Conservation (phyloP, 2,888 invertebrate species). For the Pyrochroa serraticornis region DNA sequence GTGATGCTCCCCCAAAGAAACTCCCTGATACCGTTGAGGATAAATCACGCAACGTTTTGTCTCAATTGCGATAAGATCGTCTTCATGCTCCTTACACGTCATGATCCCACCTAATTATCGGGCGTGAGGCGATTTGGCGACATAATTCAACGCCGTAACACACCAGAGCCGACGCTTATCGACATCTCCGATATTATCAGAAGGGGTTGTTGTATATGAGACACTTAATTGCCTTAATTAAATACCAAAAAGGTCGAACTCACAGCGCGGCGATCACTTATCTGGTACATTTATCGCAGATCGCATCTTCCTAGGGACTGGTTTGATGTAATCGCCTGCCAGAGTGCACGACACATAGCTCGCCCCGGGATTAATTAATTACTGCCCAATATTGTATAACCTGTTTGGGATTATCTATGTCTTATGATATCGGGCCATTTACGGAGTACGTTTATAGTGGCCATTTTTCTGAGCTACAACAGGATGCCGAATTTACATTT, state of each 20-base stretch:
- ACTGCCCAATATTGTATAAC: constrained; percentile 48
- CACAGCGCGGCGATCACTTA: constrained; percentile 53
- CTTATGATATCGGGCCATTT: constrained; percentile 49
- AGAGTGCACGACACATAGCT: constrained; percentile 46
- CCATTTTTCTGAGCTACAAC: constrained; percentile 32
- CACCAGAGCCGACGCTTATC: constrained; percentile 48
- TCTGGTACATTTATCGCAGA: constrained; percentile 52
- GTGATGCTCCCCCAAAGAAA: not conserved
- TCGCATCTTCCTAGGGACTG: constrained; percentile 48
- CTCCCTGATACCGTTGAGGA: not conserved
- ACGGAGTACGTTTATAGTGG: constrained; percentile 48
- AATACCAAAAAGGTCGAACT: constrained; percentile 57
- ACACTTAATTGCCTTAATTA: constrained; percentile 58
- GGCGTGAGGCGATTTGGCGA: constrained; percentile 46
- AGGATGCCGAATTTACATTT: constrained; percentile 32
- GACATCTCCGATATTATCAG: constrained; percentile 53
- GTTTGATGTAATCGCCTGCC: constrained; percentile 51
- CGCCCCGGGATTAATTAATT: constrained; percentile 51
- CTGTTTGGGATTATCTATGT: constrained; percentile 47
- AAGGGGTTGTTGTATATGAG: constrained; percentile 56
- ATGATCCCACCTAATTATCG: constrained; percentile 51
- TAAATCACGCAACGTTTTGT: constrained; percentile 29
- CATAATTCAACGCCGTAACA: constrained; percentile 48
- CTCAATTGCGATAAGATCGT: constrained; percentile 43
- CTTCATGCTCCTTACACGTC: constrained; percentile 39